phyloP scores from a whole-genome alignment of 2,113 vertebrate species.

The Phasianus colchicus region DNA sequence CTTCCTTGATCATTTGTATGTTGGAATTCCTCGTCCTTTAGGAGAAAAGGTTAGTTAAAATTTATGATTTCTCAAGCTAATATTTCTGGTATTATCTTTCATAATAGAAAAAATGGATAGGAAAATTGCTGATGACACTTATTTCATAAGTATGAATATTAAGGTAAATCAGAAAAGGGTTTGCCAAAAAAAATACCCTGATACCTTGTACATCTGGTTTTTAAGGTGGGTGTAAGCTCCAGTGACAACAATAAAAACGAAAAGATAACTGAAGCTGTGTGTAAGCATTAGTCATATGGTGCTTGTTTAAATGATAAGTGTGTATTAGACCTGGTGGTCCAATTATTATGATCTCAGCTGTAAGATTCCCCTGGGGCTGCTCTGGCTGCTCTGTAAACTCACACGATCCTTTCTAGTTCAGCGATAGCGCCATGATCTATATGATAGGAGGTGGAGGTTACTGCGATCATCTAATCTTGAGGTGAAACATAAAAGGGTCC shows the following conservation, averaged over 20 bases:
- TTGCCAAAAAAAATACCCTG: background rate
- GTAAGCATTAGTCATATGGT: background rate
- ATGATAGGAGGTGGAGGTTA: background rate
- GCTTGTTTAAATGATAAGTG: background rate
- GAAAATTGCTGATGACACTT: background rate
- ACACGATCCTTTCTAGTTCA: background rate
- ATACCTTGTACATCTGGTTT: fast-evolving
- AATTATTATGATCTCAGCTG: background rate
- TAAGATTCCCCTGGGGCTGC: background rate
- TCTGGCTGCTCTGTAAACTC: background rate
- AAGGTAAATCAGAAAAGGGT: background rate
- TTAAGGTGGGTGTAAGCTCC: background rate
- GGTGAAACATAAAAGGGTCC: background rate
- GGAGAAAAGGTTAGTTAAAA: slow-evolving; percentile 84
- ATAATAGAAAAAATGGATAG: background rate
- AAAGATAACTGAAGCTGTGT: background rate
- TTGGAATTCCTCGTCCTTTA: slow-evolving; percentile 90
- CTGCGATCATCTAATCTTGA: background rate
- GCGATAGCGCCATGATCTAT: background rate
- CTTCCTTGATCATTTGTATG: slow-evolving; percentile 94
- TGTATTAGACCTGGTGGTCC: background rate
- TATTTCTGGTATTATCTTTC: background rate
- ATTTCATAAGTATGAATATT: background rate
- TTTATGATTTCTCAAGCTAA: background rate
- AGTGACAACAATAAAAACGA: background rate